Percentiles rank a stretch among this genome's conserved stretches.
Conservation (phyloP, 2,113 vertebrate species). For the crab-eating macaque (Macaca fascicularis) region T2T-MFA8v1.1 NC_088385.1:123361001-123361500, state of each 20-base stretch:
- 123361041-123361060: not conserved
- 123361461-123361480: no score
- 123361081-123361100: not conserved
- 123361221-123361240: not conserved
- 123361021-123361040: conserved; percentile 37
- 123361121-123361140: not conserved
- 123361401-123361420: not conserved
- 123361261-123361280: not conserved
- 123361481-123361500: no score
- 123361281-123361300: not conserved
- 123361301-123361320: fast-evolving
- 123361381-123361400: fast-evolving
- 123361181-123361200: not conserved
- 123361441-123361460: no score
- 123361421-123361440: no score
- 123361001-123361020: not conserved
- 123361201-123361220: not conserved
- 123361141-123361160: conserved; percentile 32
- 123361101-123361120: fast-evolving
- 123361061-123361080: not conserved
- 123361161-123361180: not conserved
- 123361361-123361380: fast-evolving
- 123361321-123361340: not conserved
- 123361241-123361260: not conserved
- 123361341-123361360: not conserved